Percentiles rank a stretch among this genome's conserved stretches.
phyloP scores from a whole-genome alignment of 2,113 vertebrate species.

The Tyrannus savana region DNA sequence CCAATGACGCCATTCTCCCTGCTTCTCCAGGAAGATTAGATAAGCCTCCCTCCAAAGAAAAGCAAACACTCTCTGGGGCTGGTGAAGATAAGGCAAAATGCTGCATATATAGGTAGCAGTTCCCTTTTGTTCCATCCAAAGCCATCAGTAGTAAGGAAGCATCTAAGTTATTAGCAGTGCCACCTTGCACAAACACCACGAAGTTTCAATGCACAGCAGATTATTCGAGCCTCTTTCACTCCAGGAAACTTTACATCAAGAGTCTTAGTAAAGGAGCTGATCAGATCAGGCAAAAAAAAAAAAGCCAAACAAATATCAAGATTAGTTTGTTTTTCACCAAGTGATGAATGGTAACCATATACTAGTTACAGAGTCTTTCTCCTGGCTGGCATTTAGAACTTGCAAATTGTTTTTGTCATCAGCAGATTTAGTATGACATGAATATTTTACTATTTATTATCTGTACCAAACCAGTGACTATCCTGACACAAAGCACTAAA shows the following conservation, averaged over 20 bases:
- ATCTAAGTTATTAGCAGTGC: neutral
- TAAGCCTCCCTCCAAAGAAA: neutral
- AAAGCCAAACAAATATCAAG: neutral
- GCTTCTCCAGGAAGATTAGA: neutral
- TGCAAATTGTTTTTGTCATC: neutral
- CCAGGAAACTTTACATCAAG: neutral
- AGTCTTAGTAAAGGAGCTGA: neutral
- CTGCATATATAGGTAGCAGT: rapidly evolving
- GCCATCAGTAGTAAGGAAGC: neutral
- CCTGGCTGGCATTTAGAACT: neutral
- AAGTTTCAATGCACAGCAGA: neutral
- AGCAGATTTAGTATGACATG: neutral
- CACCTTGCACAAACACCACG: neutral
- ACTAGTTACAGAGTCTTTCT: neutral
- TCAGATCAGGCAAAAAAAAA: neutral
- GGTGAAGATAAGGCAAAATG: neutral
- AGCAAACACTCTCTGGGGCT: neutral
- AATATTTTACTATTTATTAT: neutral
- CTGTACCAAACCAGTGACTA: neutral
- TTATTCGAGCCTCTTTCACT: neutral
- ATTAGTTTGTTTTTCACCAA: neutral
- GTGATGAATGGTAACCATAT: neutral
- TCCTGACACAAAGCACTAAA: neutral
- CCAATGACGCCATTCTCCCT: neutral
- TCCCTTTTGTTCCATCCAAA: neutral